phyloP scores from a whole-genome alignment of 37 sponge, comb jelly and placozoan species.

The Dysidea cf. avara region DNA sequence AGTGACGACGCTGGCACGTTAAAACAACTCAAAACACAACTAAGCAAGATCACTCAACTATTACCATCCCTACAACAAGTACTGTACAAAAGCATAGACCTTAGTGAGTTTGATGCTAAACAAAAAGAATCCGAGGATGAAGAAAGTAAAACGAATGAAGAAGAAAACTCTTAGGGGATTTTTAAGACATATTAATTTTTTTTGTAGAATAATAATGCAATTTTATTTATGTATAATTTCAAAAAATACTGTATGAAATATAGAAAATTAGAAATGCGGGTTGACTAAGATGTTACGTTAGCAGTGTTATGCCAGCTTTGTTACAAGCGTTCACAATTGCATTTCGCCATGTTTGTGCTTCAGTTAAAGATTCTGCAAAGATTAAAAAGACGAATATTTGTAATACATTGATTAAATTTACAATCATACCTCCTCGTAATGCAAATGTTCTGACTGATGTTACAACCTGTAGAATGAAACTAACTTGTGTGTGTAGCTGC shows the following conservation, averaged over 20 bases:
- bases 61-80: no score
- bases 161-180: background rate
- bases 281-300: background rate
- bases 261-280: no score
- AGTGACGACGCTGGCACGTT: background rate
- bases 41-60: no score
- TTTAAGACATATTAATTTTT: background rate
- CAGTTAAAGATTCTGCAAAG: conserved; percentile 2
- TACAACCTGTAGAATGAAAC: background rate
- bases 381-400: background rate
- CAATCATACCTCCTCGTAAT: conserved; percentile 10
- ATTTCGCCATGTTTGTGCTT: conserved; percentile 15
- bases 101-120: no score
- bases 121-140: no score
- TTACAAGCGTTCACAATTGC: conserved; percentile 21
- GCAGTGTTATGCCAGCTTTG: background rate
- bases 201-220: background rate
- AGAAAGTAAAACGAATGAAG: background rate
- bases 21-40: conserved; percentile 3
- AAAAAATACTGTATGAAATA: background rate
- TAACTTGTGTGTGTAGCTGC: no score
- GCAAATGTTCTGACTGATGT: conserved; percentile 6
- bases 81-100: no score
- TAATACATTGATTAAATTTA: background rate
- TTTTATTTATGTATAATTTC: background rate